Evolutionary conservation across 2,113 vertebrate genomes (phyloP).

Genomic region (Catharus minimus): DNA sequence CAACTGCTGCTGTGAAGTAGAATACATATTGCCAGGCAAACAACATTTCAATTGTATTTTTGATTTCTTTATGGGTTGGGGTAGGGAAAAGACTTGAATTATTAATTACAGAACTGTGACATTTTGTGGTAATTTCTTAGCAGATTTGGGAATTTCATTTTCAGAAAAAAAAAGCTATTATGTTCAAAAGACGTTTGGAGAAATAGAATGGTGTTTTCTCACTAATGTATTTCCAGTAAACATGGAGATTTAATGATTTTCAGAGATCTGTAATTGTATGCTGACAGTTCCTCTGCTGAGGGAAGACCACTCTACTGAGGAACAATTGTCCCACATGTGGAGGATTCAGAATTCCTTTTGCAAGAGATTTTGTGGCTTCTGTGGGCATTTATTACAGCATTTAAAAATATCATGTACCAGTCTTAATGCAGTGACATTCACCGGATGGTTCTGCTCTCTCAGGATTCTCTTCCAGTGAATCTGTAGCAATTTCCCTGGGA

Average conservation of each 20-base stretch:
- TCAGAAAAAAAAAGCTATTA: conserved; percentile 29
- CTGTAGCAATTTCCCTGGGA: neutral
- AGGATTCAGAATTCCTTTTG: conserved; percentile 15
- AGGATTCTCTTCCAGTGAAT: neutral
- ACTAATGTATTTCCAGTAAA: conserved; percentile 49
- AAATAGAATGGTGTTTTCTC: conserved; percentile 23
- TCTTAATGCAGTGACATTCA: neutral
- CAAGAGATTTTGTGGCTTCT: conserved; percentile 16
- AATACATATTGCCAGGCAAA: conserved; percentile 22
- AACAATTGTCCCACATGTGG: conserved; percentile 37
- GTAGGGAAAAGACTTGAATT: conserved; percentile 30
- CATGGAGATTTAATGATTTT: conserved; percentile 49
- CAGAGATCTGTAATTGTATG: conserved; percentile 30
- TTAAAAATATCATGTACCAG: conserved; percentile 3
- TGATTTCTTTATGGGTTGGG: conserved; percentile 43
- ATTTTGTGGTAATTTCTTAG: conserved; percentile 35
- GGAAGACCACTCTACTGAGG: conserved; percentile 9
- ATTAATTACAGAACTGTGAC: conserved; percentile 50
- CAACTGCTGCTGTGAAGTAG: conserved; percentile 27
- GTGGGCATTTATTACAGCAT: conserved; percentile 3
- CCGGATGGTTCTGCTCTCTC: neutral
- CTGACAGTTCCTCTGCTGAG: conserved; percentile 37
- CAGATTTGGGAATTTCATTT: conserved; percentile 47
- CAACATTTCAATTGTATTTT: conserved; percentile 42
- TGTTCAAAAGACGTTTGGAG: conserved; percentile 21